Evolutionary conservation across 2,113 vertebrate species (phyloP).

Genomic region (Tinamus guttatus): DNA sequence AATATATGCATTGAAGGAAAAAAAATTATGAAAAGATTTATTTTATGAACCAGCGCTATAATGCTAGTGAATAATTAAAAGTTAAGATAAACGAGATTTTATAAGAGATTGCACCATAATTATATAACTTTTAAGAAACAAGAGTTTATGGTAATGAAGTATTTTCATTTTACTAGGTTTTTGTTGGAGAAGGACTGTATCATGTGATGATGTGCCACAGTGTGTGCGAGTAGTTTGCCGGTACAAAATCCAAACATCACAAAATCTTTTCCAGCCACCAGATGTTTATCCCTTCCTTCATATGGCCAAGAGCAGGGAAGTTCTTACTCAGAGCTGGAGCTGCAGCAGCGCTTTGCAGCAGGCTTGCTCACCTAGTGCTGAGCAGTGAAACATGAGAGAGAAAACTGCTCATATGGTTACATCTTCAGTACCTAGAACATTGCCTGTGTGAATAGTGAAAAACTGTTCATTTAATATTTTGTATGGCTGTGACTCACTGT

Average conservation of each 20-base stretch:
- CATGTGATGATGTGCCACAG: conserved; percentile 53
- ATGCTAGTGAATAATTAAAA: conserved; percentile 59
- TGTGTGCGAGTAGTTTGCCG: conserved; percentile 40
- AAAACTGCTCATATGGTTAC: background rate
- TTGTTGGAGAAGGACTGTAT: conserved; percentile 65
- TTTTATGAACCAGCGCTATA: conserved; percentile 43
- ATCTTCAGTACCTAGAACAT: background rate
- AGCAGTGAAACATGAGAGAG: background rate
- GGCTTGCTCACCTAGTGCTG: background rate
- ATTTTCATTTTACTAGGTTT: conserved; percentile 72
- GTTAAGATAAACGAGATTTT: conserved; percentile 65
- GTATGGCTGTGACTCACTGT: background rate
- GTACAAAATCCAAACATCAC: conserved; percentile 48
- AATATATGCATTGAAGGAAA: conserved; percentile 2
- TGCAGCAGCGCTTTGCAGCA: background rate
- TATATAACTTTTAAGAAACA: conserved; percentile 55
- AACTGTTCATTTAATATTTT: background rate
- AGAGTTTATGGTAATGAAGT: conserved; percentile 48
- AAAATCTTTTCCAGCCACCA: conserved; percentile 51
- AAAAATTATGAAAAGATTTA: conserved; percentile 17
- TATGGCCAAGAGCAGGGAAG: background rate
- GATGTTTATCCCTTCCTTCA: conserved; percentile 35
- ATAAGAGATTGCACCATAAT: conserved; percentile 44
- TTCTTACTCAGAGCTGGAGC: background rate
- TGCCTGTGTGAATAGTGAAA: background rate